phyloP scores from a whole-genome alignment of 1,140 invertebrate species.

The Tenebrio molitor region DNA sequence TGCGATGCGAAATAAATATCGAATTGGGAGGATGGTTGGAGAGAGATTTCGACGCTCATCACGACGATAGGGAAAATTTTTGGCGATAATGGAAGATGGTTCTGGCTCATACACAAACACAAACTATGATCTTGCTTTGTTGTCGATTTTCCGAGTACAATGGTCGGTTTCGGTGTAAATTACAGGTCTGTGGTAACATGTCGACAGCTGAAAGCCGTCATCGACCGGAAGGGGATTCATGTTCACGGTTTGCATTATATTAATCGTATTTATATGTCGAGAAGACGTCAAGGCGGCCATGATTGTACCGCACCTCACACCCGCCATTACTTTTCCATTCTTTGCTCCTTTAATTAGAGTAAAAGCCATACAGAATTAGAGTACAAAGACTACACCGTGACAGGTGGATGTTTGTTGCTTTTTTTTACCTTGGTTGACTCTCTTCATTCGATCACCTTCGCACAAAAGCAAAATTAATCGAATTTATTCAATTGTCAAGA shows the following conservation, averaged over 20 bases:
- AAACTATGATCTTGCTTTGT: constrained; percentile 37
- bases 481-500: background rate
- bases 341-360: constrained; percentile 41
- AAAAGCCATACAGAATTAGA: constrained; percentile 33
- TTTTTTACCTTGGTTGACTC: background rate
- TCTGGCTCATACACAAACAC: background rate
- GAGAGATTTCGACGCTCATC: background rate
- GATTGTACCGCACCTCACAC: constrained; percentile 42
- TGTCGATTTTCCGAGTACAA: constrained; percentile 35
- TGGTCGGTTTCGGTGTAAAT: constrained; percentile 45
- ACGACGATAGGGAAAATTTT: background rate
- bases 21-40: background rate
- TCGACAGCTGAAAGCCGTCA: constrained; percentile 46
- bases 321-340: constrained; percentile 39
- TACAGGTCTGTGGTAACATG: constrained; percentile 46
- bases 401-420: constrained; percentile 38
- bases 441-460: constrained; percentile 1
- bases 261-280: constrained; percentile 50
- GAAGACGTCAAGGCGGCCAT: constrained; percentile 46
- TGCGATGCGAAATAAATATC: background rate
- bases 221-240: constrained; percentile 48
- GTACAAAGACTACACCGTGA: constrained; percentile 4
- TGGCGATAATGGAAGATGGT: background rate
- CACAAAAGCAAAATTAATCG: constrained; percentile 9
- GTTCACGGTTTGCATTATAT: constrained; percentile 48